Base-by-base conservation (phyloP, 2,797 vertebrate species). In the Acestrorhynchus altus region DNA sequence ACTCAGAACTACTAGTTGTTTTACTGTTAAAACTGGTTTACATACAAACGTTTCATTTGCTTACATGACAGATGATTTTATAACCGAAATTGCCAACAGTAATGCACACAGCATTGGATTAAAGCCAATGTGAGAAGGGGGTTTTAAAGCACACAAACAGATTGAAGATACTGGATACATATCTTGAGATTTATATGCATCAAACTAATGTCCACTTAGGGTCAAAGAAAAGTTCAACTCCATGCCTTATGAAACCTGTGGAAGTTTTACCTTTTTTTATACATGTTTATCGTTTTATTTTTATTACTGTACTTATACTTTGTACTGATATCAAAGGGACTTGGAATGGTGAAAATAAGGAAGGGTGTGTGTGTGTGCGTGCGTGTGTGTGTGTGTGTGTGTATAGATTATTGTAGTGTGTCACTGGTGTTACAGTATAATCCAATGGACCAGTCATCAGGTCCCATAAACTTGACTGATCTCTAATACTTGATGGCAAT, bases 181-280 rank as follows among this genome's bases (percentile, higher is more conserved):
- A 68, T 72, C 67, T 75, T 51, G 74, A 72, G 51, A 78, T 74
- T 31, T 60, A 49, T 67, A 80, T 78, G 67, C 77, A 78, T 79
- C 72, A 73, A 72, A 54, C 39, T 74, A 54, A 31, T 44, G 39
- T 84, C 81, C 22, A 44, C 61, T 57, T 74, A 78, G 59, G 57
- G 12, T 77, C 61, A 76, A 71, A 46, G 35, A 64, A 78, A 67
- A 16, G 44, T 75, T 82, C 79, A 89, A 86, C 84, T 81, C 84
- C 87, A 92, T 91, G 91, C 92, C 91, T 93, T 93, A 93, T 83
- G 85, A 83, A 90, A 88, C 89, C 88, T 90, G 89, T 92, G 90
- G 89, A 89, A 81, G 76, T 86, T 89, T 78, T 64, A 81, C 64
- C 54, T 77, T 73, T 83, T 71, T 52, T 81, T 71, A 56, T 76